phyloP scores from a whole-genome alignment of 2,113 vertebrate genomes.

The Junco hyemalis region DNA sequence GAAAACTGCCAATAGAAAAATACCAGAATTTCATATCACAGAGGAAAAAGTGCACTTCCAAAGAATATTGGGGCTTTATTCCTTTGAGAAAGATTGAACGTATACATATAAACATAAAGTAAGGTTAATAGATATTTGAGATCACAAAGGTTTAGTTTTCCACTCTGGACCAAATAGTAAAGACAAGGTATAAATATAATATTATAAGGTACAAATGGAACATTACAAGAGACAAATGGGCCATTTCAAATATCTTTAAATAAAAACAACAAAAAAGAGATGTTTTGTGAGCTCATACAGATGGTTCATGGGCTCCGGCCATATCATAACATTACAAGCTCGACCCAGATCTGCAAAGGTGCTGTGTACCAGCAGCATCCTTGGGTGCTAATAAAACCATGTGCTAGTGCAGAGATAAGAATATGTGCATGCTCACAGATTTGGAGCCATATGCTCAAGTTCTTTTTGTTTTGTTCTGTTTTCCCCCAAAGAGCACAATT shows the following conservation, averaged over 20 bases:
- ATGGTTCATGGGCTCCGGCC: background rate
- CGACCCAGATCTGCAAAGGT: background rate
- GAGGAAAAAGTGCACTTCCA: background rate
- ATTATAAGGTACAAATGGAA: background rate
- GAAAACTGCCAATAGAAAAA: background rate
- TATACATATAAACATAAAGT: background rate
- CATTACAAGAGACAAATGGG: background rate
- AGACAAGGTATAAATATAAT: background rate
- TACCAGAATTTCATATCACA: background rate
- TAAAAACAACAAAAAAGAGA: background rate
- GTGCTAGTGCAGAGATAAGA: background rate
- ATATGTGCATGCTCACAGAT: background rate
- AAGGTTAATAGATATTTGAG: background rate
- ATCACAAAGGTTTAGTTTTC: background rate
- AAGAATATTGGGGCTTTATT: background rate
- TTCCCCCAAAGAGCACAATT: background rate
- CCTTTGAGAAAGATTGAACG: background rate
- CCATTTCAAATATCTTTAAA: background rate
- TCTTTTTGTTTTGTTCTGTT: conserved; percentile 28
- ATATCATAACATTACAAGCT: background rate
- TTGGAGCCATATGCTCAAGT: conserved; percentile 34
- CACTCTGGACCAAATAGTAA: background rate
- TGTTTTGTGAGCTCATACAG: background rate
- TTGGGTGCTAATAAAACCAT: background rate
- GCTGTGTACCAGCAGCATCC: background rate